Base-by-base conservation (phyloP, 2,797 vertebrate genomes). In the Chromobotia macracanthus region DNA sequence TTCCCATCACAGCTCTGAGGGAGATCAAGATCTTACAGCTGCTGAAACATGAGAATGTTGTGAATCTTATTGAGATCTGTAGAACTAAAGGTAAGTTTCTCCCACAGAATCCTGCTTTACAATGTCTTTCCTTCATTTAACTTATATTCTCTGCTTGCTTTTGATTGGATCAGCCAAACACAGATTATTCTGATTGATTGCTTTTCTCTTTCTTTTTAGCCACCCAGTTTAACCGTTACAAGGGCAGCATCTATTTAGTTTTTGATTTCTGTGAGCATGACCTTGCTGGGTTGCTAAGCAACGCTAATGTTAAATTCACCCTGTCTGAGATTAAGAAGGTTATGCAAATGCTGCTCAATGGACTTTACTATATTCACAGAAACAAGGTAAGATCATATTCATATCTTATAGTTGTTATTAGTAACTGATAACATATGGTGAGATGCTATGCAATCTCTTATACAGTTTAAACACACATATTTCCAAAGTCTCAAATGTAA, bases 251-350 rank as follows among this genome's bases (percentile, higher is more conserved):
- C 90, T 99, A 98, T 89, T 90, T 99, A 58, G 97, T 99, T 84
- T 99, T 99, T 84, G 97, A 99, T 86, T 99, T 99, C 93, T 99
- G 97, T 0, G 97, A 99, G 85, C 97, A 99, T 0, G 97, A 99
- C 89, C 92, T 99, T 75, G 97, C 97, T 0, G 97, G 97, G 0
- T 92, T 99, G 51, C 92, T 99, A 65, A 99, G 97, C 90, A 99
- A 99, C 0, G 94, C 96, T n/a, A 95, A 98, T 0, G 97, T 99
- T 1, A 99, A 99, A 88, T 99, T 99, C 91, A 99, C 97, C 0
- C 90, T 99, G 73, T 94, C 97, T 0, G 97, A 99, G 91, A 99
- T 99, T 88, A 99, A 99, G 90, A 98, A 96, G 81, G 97, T 99
- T 50, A 99, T 99, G 97, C 97, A 99, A 87, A 99, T 99, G 97